Evolutionary conservation across 2,113 vertebrate species (phyloP), one percentile per base, ranked within the genome.

Genomic region (Macquaria australasica): DNA sequence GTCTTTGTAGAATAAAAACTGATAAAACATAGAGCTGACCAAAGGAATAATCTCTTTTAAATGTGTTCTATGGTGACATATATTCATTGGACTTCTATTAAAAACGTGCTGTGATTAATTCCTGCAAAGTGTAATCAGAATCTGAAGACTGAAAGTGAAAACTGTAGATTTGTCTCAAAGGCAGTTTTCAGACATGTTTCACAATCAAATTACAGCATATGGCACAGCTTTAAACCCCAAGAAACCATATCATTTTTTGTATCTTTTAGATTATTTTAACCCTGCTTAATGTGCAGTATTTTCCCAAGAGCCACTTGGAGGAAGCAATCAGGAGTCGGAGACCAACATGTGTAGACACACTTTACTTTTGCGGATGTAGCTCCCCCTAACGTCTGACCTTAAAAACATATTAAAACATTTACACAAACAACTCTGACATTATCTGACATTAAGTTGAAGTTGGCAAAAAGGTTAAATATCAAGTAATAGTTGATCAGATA

Each of bases 361-460:
- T 51, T 59, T 59, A 64, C 62, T 75, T 62, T 9, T 77, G 69
- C 18, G 34, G 55, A 18, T 74, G 59, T 34, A 43, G 78, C 56
- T n/a, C 82, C 82, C 68, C 55, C 68, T 48, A 78, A 51, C 8
- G 69, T 70, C 51, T 84, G 67, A 81, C 60, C 43, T 56, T 28
- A 43, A 60, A 64, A 66, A 34, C 6, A 12, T 31, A 25, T 60
- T 25, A 12, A 18, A 34, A 5, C 48, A 45, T 37, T 50, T 34
- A 31, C 20, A 23, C 67, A 80, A 76, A 59, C 37, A 59, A 10
- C 25, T 16, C n/a, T 48, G 43, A 45, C 37, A 53, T 23, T 34
- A 39, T 28, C 10, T 75, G 77, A 62, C 37, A 39, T 66, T 41
- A 48, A 50, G 12, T 4, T 50, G 56, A 58, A 68, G 75, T n/a